These are phyloP conservation scores for Thamnaconus septentrionalis DNA, from an alignment of 2,113 vertebrate species.

Conservation along the genomic window DNA sequence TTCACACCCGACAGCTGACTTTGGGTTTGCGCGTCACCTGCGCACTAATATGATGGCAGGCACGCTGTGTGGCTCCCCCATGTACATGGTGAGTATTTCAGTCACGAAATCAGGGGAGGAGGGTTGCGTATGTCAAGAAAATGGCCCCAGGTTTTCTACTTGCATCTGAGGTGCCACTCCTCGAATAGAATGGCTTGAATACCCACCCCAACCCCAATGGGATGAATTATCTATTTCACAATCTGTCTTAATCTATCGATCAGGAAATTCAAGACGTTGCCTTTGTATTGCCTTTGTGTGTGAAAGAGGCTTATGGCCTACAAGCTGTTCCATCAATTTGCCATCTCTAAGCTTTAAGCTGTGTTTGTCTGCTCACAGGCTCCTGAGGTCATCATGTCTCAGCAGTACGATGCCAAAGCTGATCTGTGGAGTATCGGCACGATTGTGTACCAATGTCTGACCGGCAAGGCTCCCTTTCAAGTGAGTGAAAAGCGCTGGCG, in stretches of 20 bases:
- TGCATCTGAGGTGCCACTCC: too few species aligned
- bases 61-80: slow-evolving; percentile 93
- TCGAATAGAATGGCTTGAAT: too few species aligned
- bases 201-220: too few species aligned
- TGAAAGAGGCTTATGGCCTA: too few species aligned
- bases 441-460: slow-evolving; percentile 94
- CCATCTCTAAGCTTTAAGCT: slow-evolving; percentile 9
- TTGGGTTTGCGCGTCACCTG: slow-evolving; percentile 94
- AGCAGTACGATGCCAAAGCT: slow-evolving; percentile 95
- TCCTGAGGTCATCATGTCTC: slow-evolving; percentile 97
- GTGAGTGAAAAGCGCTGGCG: slow-evolving; percentile 64
- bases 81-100: slow-evolving; percentile 91
- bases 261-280: too few species aligned
- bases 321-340: not conserved
- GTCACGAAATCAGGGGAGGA: too few species aligned
- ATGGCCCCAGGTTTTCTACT: too few species aligned
- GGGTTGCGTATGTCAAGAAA: too few species aligned
- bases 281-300: too few species aligned
- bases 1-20: slow-evolving; percentile 81
- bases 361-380: slow-evolving; percentile 77
- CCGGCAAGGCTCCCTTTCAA: slow-evolving; percentile 94
- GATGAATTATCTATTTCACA: too few species aligned
- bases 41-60: slow-evolving; percentile 96
- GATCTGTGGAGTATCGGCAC: slow-evolving; percentile 98
- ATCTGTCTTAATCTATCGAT: too few species aligned